phyloP scores from a whole-genome alignment of 2,797 vertebrate species.

The Labroides dimidiatus region DNA sequence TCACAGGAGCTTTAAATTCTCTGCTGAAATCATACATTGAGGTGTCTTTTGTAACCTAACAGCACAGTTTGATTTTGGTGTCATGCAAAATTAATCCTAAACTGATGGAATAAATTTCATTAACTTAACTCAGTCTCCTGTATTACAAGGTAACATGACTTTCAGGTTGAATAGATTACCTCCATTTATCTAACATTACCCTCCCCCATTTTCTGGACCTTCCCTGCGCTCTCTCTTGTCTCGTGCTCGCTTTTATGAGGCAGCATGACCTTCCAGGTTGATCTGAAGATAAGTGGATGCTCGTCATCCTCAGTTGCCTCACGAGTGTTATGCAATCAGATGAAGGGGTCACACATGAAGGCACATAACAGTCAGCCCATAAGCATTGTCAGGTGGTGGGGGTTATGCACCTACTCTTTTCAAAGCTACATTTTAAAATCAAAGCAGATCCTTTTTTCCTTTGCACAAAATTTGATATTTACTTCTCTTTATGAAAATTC shows the following conservation, averaged over 20 bases:
- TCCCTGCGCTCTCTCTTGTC: neutral
- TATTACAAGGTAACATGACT: neutral
- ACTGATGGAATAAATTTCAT: slow-evolving; percentile 2
- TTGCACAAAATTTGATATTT: neutral
- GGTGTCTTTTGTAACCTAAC: too few species aligned
- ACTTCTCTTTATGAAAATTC: slow-evolving; percentile 4
- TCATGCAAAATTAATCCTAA: neutral
- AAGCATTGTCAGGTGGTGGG: slow-evolving; percentile 13
- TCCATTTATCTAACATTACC: slow-evolving; percentile 1
- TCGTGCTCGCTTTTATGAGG: slow-evolving; percentile 1
- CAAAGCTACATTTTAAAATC: slow-evolving; percentile 16
- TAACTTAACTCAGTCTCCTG: neutral
- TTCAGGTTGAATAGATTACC: neutral
- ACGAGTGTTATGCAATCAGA: slow-evolving; percentile 42
- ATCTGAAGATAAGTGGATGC: slow-evolving; percentile 16
- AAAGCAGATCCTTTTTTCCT: slow-evolving; percentile 9
- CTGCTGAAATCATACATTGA: too few species aligned
- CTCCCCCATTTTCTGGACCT: neutral
- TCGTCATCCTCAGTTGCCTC: slow-evolving; percentile 28
- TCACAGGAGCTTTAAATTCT: too few species aligned
- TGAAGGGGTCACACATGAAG: slow-evolving; percentile 14
- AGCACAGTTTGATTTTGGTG: neutral
- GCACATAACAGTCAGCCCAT: slow-evolving; percentile 4
- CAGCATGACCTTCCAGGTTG: slow-evolving; percentile 24
- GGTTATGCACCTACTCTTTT: slow-evolving; percentile 24